Evolutionary conservation across 2,797 vertebrate genomes (phyloP).

Genomic region (Capromys pilorides): DNA sequence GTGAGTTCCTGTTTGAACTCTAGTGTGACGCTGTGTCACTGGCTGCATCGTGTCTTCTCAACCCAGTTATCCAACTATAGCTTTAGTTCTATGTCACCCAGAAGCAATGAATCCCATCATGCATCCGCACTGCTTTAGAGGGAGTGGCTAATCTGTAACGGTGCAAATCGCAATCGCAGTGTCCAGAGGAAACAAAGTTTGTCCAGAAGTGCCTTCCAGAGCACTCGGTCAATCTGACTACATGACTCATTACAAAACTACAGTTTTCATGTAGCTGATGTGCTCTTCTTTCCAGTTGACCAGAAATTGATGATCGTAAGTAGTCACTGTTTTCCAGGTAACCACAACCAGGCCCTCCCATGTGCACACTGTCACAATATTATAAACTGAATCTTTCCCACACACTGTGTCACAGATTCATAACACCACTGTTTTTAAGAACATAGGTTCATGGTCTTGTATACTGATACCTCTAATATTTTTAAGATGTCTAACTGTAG

Average conservation of each 20-base stretch:
- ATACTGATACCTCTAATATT: neutral
- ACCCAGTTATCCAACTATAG: neutral
- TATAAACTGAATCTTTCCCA: neutral
- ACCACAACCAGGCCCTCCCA: neutral
- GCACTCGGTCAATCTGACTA: neutral
- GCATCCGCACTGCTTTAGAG: neutral
- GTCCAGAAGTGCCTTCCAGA: neutral
- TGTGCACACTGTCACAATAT: neutral
- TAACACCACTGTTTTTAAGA: neutral
- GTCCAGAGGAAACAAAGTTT: neutral
- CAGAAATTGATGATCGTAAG: neutral
- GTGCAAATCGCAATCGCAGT: neutral
- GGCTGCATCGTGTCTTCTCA: neutral
- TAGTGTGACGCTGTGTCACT: neutral
- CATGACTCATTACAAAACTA: conserved; percentile 18
- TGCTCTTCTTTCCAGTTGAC: neutral
- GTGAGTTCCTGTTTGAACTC: neutral
- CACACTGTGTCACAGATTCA: neutral
- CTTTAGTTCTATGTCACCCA: neutral
- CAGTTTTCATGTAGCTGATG: neutral
- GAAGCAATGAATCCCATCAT: neutral
- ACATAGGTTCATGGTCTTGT: neutral
- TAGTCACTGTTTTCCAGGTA: neutral
- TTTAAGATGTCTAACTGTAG: neutral
- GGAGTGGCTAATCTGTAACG: neutral